phyloP scores from a whole-genome alignment of 2,797 vertebrate genomes.

The Pipistrellus pygmaeus region DNA sequence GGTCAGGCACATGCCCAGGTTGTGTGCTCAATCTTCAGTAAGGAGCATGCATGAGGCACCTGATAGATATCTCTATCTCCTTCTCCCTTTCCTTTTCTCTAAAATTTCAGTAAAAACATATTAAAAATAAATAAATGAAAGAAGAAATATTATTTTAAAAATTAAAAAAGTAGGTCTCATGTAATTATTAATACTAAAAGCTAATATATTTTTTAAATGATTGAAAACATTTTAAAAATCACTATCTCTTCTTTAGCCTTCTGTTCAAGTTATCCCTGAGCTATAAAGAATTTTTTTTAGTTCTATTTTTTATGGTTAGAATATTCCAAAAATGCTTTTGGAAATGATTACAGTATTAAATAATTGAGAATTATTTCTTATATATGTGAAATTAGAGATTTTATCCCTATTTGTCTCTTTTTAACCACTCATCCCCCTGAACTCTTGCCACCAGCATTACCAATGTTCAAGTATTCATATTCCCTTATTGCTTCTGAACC shows the following conservation, averaged over 20 bases:
- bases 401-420: conserved; percentile 1
- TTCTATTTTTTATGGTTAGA: conserved; percentile 4
- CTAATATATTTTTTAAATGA: background rate
- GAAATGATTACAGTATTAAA: background rate
- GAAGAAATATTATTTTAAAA: no score
- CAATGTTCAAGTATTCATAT: background rate
- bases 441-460: background rate
- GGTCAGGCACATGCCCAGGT: no score
- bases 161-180: background rate
- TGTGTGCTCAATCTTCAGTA: no score
- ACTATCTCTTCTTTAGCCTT: background rate
- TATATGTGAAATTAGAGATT: background rate
- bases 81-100: no score
- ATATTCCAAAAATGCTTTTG: conserved; percentile 12
- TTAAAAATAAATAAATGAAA: no score
- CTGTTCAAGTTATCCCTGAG: background rate
- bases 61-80: no score
- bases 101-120: no score
- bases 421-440: background rate
- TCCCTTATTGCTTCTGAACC: background rate
- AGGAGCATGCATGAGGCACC: no score
- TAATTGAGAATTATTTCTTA: conserved; percentile 13
- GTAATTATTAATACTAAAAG: conserved; percentile 20
- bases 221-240: conserved; percentile 16
- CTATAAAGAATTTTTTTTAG: background rate